These are phyloP conservation scores for Oreonectes daqikongensis DNA, from an alignment of 2,797 vertebrate genomes.

Conservation along the genomic window DNA sequence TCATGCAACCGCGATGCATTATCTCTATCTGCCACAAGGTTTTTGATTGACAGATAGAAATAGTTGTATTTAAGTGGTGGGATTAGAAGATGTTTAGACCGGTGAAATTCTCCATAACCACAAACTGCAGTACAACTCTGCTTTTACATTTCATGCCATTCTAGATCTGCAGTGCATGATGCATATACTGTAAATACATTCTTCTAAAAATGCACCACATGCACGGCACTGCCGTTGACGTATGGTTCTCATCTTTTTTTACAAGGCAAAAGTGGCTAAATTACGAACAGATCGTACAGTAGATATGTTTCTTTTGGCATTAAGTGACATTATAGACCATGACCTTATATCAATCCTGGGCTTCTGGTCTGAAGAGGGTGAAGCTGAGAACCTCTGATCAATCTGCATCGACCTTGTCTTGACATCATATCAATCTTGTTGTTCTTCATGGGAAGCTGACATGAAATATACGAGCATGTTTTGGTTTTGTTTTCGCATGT, in stretches of 20 bases:
- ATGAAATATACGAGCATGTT: slow-evolving; percentile 39
- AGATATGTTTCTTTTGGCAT: not conserved
- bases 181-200: no score
- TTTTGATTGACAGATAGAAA: slow-evolving; percentile 53
- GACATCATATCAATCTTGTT: not conserved
- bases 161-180: slow-evolving; percentile 37
- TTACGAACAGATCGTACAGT: not conserved
- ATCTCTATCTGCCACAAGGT: slow-evolving; percentile 52
- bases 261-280: slow-evolving; percentile 10
- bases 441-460: not conserved
- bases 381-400: slow-evolving; percentile 47
- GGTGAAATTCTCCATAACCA: slow-evolving; percentile 13
- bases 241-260: slow-evolving; percentile 52
- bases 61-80: slow-evolving; percentile 51
- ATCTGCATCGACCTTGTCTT: not conserved
- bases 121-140: slow-evolving; percentile 31
- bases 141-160: slow-evolving; percentile 48
- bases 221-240: slow-evolving; percentile 33
- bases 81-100: slow-evolving; percentile 27
- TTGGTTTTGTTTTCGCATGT: slow-evolving; percentile 42
- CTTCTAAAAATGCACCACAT: not conserved
- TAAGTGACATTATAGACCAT: not conserved
- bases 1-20: slow-evolving; percentile 59
- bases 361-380: slow-evolving; percentile 34
- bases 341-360: not conserved